Base-by-base conservation (phyloP, 2,113 vertebrate genomes). In the Eleginops maclovinus region DNA sequence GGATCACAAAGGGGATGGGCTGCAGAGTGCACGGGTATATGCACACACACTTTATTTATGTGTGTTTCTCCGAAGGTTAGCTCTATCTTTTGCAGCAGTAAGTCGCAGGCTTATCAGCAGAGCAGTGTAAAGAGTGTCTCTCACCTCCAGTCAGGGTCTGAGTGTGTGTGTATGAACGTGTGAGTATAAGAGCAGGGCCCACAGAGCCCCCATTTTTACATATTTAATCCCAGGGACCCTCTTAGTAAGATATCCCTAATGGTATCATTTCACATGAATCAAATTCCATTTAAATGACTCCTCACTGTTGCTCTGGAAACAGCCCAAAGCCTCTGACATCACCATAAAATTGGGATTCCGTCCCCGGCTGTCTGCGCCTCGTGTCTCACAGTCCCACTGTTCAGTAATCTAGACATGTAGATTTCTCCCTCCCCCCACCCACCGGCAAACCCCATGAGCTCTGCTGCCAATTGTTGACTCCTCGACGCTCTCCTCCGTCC, bases 401-500 rank as follows among this genome's bases (percentile, higher is more conserved):
- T 82, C 71, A 74, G 56, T 81, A 80, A 90, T 72, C 76, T 41
- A 84, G 74, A 77, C 70, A 75, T 77, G 69, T 31, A 61, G 82
- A 66, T 72, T 77, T 78, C n/a, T 56, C 13, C 21, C n/a, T 55
- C 43, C 9, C 13, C 28, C 7, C 31, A 5, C 28, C 71, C 12
- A 14, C 43, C 13, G 12, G 58, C 74, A 24, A 87, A 67, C 50
- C 67, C n/a, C 9, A 4, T 41, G 2, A 41, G 73, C 64, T 84
- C 67, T 77, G 86, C 87, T 85, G 83, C 77, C 69, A 75, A 63
- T 36, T 69, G 47, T 21, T 84, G 88, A 79, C 75, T 81, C n/a
- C 72, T 82, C 1, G 8, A 46, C 46, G 41, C 72, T 77, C 31
- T 69, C 56, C 72, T 69, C 44, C 21, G 28, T 55, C 82, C n/a